Evolutionary conservation across 2,113 vertebrate species (phyloP).

Genomic region (Hippocampus barbouri): DNA sequence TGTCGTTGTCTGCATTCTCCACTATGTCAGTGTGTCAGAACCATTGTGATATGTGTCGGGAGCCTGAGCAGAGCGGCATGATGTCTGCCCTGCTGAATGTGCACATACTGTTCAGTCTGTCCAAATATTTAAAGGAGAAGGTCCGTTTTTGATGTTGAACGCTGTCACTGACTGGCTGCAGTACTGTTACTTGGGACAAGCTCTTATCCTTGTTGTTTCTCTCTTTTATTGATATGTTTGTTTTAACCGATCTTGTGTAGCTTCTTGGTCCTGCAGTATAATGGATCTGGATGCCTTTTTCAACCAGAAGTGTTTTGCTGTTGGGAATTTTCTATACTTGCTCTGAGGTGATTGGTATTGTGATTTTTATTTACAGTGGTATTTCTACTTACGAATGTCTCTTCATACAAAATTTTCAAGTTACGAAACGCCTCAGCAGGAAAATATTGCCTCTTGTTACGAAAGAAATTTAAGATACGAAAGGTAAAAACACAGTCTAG

Average conservation of each 20-base stretch:
- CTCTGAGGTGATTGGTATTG: no score
- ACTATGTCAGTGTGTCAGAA: conserved; percentile 27
- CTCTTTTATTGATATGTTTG: background rate
- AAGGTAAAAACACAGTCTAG: no score
- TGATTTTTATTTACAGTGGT: no score
- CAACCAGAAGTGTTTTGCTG: no score
- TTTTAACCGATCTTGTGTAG: background rate
- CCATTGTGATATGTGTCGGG: conserved; percentile 13
- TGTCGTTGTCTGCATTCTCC: conserved; percentile 26
- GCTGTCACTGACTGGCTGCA: background rate
- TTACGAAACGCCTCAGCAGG: no score
- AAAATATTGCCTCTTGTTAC: no score
- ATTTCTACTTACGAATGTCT: no score
- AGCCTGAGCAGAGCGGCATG: conserved; percentile 16
- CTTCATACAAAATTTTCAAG: no score
- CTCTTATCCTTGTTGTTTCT: background rate
- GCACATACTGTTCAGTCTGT: conserved; percentile 18
- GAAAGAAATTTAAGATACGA: no score
- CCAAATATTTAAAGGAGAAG: conserved; percentile 23
- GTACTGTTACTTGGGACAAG: background rate
- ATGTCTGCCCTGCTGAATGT: conserved; percentile 16
- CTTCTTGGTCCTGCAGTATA: background rate
- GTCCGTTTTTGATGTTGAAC: conserved; percentile 2
- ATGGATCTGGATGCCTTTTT: background rate
- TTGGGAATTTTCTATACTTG: no score